A percentile compares a stretch with the other conserved stretches of the same genome.
These are phyloP conservation scores for Tragelaphus scriptus DNA, from an alignment of 2,113 vertebrate species.

Conservation along the genomic window DNA sequence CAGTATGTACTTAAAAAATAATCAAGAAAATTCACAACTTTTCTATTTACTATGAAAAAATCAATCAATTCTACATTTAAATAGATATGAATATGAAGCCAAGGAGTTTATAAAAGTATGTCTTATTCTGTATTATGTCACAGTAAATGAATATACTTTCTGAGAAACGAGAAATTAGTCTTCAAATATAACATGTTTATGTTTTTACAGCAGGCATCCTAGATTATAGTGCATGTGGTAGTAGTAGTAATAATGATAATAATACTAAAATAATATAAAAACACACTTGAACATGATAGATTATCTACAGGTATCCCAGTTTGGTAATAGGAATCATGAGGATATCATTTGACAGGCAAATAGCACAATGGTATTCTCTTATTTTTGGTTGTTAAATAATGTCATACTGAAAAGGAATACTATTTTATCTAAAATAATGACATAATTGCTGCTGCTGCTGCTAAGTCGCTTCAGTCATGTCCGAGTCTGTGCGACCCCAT, in stretches of 20 bases:
- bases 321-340: background rate
- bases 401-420: background rate
- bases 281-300: background rate
- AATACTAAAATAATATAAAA: background rate
- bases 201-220: background rate
- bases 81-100: background rate
- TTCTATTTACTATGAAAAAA: conserved; percentile 33
- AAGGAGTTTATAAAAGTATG: background rate
- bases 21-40: conserved; percentile 40
- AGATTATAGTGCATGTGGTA: background rate
- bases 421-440: background rate
- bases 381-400: background rate
- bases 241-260: background rate
- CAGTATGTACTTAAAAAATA: conserved; percentile 19
- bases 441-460: too few relatives aligned
- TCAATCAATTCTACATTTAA: conserved; percentile 43
- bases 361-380: background rate
- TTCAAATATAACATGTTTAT: background rate
- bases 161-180: background rate
- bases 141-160: background rate
- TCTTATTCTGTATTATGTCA: background rate
- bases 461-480: too few relatives aligned
- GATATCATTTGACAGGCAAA: background rate
- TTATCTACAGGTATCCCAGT: background rate
- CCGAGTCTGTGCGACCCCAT: too few relatives aligned